Percentiles rank a stretch among this genome's conserved stretches.
Conservation (phyloP, 2,113 vertebrate genomes). For the Irena cyanogastra region DNA sequence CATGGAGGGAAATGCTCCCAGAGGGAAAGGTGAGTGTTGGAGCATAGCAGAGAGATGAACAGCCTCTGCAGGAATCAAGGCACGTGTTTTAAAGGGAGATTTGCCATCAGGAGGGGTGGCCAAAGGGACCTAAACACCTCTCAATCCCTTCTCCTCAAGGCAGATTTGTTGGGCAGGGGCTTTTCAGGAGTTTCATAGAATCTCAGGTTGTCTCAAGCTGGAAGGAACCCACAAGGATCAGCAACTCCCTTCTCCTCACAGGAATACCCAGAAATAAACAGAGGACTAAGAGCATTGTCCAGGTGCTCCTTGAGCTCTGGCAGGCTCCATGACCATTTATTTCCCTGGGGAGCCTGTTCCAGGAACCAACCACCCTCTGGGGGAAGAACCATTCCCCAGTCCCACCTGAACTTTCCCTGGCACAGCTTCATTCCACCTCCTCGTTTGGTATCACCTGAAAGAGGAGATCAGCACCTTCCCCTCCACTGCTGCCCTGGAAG, state of each 20-base stretch:
- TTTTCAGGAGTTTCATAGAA: not conserved
- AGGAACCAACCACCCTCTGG: not conserved
- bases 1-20: not conserved
- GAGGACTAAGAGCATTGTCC: not conserved
- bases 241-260: not conserved
- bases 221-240: not conserved
- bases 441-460: accelerated
- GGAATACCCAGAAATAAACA: not conserved
- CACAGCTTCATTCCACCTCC: not conserved
- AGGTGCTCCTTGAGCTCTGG: not conserved
- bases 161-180: not conserved
- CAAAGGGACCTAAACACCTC: not conserved
- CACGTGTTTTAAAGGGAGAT: not conserved
- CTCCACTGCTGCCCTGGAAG: not conserved
- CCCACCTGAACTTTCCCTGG: not conserved
- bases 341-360: not conserved
- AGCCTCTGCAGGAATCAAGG: not conserved
- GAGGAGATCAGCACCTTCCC: not conserved
- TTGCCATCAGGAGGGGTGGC: not conserved
- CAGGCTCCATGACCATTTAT: not conserved
- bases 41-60: not conserved
- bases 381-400: not conserved
- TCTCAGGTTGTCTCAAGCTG: not conserved
- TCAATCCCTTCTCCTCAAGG: not conserved
- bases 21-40: not conserved